Evolutionary conservation across 2,797 vertebrate genomes (phyloP).

Genomic region (Periophthalmus magnuspinnatus): DNA sequence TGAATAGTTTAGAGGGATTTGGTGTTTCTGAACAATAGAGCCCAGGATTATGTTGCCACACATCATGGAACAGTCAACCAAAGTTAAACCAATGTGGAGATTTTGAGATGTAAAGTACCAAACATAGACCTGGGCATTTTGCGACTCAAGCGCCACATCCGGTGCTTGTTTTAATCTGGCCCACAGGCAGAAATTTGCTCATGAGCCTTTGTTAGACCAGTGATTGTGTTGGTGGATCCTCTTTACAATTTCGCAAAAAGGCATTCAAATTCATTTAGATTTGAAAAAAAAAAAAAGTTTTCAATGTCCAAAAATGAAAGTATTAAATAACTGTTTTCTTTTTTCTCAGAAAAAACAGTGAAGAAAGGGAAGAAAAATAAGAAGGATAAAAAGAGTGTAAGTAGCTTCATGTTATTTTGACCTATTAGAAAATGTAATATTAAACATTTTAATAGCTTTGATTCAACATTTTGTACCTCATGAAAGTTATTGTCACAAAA

Average conservation of each 20-base stretch:
- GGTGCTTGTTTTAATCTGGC: no score
- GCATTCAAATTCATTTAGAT: neutral
- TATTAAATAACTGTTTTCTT: neutral
- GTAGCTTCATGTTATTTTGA: constrained; percentile 30
- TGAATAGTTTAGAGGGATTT: constrained; percentile 1
- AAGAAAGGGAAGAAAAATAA: constrained; percentile 83
- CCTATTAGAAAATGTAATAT: neutral
- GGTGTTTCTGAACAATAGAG: neutral
- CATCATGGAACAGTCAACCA: no score
- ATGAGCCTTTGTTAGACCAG: no score
- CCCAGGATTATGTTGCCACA: no score
- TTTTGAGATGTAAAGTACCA: neutral
- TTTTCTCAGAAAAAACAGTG: constrained; percentile 69
- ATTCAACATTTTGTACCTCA: no score
- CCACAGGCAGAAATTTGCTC: no score
- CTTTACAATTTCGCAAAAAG: no score
- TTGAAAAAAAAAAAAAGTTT: neutral
- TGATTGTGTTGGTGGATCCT: no score
- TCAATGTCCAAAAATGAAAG: neutral
- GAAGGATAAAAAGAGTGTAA: constrained; percentile 89
- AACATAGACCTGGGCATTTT: neutral
- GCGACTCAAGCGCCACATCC: no score
- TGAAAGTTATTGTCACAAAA: no score
- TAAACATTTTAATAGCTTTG: neutral
- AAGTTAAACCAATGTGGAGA: neutral